Evolutionary conservation across 2,797 vertebrate species (phyloP).

Genomic region (Streptopelia turtur): DNA sequence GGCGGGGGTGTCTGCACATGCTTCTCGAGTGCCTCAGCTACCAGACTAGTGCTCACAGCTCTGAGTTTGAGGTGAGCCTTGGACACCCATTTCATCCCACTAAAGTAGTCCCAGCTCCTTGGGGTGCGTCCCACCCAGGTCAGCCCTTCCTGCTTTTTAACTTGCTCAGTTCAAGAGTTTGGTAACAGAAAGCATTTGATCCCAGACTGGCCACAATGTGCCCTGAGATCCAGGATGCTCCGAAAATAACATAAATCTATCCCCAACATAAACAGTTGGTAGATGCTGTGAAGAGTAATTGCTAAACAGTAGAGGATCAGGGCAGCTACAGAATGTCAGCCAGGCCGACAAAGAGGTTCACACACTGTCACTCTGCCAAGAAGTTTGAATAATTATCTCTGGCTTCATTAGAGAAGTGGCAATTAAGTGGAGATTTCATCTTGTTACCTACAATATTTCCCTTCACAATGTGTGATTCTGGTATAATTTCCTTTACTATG

Average conservation of each 20-base stretch:
- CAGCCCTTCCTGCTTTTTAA: background rate
- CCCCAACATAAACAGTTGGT: background rate
- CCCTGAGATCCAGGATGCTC: background rate
- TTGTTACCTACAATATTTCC: background rate
- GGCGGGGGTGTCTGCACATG: background rate
- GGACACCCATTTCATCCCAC: fast-evolving
- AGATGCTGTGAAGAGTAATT: background rate
- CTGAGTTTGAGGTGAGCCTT: fast-evolving
- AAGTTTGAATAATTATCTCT: slow-evolving; percentile 19
- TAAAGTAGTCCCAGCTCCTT: fast-evolving
- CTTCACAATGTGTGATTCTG: background rate
- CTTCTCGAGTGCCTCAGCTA: background rate
- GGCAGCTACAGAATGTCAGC: background rate
- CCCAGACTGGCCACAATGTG: background rate
- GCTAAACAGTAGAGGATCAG: background rate
- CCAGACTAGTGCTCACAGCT: background rate
- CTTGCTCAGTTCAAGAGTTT: fast-evolving
- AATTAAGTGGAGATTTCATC: background rate
- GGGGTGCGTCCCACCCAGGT: background rate
- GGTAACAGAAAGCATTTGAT: fast-evolving
- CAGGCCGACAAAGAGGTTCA: background rate
- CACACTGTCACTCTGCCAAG: background rate
- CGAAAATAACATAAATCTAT: background rate
- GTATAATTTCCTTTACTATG: background rate
- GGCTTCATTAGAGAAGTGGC: background rate